A percentile compares a stretch with the other conserved stretches of the same genome.
Conservation (phyloP, 2,888 invertebrate genomes). For the Leptopterna dolabrata region DNA sequence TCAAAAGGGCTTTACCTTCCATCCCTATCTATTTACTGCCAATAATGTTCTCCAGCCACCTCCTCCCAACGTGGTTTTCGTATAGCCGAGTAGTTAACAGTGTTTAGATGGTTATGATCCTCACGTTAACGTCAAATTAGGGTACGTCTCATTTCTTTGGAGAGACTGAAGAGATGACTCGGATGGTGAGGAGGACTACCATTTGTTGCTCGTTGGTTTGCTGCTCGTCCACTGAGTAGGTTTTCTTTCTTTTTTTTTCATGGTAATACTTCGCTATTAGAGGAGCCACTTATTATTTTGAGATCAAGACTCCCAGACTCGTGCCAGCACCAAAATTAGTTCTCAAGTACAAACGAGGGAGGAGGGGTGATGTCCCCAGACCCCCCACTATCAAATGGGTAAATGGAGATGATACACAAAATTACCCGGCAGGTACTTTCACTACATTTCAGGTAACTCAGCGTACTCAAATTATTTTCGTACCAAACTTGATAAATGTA, state of each 20-base stretch:
- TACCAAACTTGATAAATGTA: no score
- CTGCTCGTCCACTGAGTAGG: background rate
- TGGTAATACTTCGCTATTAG: slow-evolving; percentile 38
- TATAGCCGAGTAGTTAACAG: slow-evolving; percentile 29
- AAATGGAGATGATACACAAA: no score
- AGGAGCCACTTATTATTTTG: slow-evolving; percentile 42
- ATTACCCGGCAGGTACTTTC: no score
- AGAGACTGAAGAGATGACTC: background rate
- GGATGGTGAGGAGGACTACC: background rate
- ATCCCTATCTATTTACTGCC: slow-evolving; percentile 16
- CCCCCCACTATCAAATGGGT: background rate
- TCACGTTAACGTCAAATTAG: slow-evolving; percentile 44
- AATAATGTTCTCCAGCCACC: background rate
- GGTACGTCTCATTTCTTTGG: slow-evolving; percentile 33
- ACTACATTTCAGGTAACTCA: no score
- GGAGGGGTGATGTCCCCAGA: background rate
- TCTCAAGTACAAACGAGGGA: background rate
- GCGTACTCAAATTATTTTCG: no score
- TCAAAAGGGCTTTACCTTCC: slow-evolving; percentile 4
- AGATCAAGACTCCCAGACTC: slow-evolving; percentile 40
- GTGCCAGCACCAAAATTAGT: slow-evolving; percentile 22
- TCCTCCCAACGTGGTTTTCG: background rate
- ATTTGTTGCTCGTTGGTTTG: slow-evolving; percentile 28
- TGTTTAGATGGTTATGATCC: slow-evolving; percentile 32
- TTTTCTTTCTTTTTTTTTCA: background rate